phyloP scores from a whole-genome alignment of 2,888 invertebrate genomes.

The Ceriagrion tenellum region DNA sequence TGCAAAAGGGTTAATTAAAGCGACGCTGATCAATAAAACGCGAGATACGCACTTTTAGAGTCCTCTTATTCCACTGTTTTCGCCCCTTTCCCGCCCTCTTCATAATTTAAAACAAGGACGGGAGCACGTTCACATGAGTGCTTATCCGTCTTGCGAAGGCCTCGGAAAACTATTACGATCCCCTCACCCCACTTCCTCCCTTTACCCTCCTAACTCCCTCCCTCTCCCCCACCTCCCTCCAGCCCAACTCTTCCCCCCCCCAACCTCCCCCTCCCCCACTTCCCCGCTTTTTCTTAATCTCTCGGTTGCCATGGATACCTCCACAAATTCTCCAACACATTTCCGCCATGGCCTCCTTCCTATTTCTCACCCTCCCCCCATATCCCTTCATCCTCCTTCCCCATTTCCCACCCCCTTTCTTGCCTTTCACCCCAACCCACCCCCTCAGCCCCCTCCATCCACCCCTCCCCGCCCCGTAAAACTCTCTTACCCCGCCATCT shows the following conservation, averaged over 20 bases:
- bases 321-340: slow-evolving; percentile 64
- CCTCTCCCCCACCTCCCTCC: background rate
- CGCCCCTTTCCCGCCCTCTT: background rate
- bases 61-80: background rate
- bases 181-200: background rate
- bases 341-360: slow-evolving; percentile 45
- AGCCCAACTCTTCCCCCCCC: background rate
- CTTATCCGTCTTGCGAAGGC: slow-evolving; percentile 65
- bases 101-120: slow-evolving; percentile 64
- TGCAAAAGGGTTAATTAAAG: slow-evolving; percentile 46
- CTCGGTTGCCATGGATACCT: slow-evolving; percentile 65
- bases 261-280: background rate
- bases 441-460: background rate
- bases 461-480: slow-evolving; percentile 40
- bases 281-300: slow-evolving; percentile 63
- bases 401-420: slow-evolving; percentile 1
- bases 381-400: background rate
- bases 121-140: slow-evolving; percentile 57
- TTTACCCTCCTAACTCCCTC: background rate
- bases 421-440: slow-evolving; percentile 26
- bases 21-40: slow-evolving; percentile 53
- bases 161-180: slow-evolving; percentile 64
- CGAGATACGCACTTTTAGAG: slow-evolving; percentile 26
- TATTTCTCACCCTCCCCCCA: background rate
- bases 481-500: background rate